Percentiles rank a stretch among this genome's conserved stretches.
Evolutionary conservation across 2,113 vertebrate species (phyloP).

Genomic region (Clupea harengus): DNA sequence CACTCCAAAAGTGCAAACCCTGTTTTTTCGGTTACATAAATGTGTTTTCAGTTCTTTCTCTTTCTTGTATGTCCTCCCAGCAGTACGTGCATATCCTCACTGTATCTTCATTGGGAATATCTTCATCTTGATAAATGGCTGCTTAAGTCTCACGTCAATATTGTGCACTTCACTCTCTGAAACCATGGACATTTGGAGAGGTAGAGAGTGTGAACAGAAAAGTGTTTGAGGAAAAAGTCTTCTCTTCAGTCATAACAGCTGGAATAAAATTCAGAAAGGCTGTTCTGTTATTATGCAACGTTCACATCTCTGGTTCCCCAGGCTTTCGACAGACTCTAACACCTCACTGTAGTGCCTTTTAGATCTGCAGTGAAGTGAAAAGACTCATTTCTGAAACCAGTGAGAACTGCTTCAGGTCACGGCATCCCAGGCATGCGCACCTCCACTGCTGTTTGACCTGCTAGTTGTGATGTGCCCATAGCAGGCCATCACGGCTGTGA

Average conservation of each 20-base stretch:
- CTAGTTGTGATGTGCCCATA: background rate
- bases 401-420: too few species aligned
- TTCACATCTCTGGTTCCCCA: background rate
- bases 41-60: background rate
- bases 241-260: background rate
- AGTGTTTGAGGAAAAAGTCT: background rate
- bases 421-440: too few species aligned
- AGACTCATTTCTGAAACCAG: background rate
- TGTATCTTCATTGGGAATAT: background rate
- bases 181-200: background rate
- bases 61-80: too few species aligned
- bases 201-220: background rate
- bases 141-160: background rate
- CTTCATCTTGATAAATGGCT: background rate
- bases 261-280: background rate
- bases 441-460: background rate
- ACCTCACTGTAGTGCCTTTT: background rate
- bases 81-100: background rate
- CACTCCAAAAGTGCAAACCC: background rate
- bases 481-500: background rate
- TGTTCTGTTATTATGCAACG: background rate
- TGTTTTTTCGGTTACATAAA: background rate
- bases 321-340: background rate
- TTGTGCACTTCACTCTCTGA: background rate
- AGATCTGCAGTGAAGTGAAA: background rate